A percentile compares a stretch with the other conserved stretches of the same genome.
These are phyloP conservation scores for Acronicta psi DNA, from an alignment of 2,888 invertebrate species.

Conservation along the genomic window DNA sequence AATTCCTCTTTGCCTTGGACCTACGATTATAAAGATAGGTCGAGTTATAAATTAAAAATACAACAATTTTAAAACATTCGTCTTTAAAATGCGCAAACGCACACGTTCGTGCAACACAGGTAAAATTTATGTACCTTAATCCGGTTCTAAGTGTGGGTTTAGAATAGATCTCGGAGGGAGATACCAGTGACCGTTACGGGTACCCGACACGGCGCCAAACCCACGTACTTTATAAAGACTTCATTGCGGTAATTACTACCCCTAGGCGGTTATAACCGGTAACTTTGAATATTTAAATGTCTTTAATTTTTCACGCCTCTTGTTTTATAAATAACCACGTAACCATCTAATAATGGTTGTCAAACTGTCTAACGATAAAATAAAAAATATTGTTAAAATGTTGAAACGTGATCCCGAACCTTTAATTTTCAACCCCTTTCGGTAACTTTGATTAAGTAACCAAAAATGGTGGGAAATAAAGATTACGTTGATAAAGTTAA, in stretches of 20 bases:
- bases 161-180: slow-evolving; percentile 31
- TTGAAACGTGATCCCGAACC: neutral
- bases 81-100: slow-evolving; percentile 11
- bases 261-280: slow-evolving; percentile 46
- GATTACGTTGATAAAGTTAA: too few species aligned
- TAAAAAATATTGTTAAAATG: neutral
- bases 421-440: too few species aligned
- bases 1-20: too few species aligned
- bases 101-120: slow-evolving; percentile 7
- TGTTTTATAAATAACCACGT: slow-evolving; percentile 22
- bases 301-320: slow-evolving; percentile 20
- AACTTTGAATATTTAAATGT: slow-evolving; percentile 28
- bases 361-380: slow-evolving; percentile 3
- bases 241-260: slow-evolving; percentile 65
- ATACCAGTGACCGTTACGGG: slow-evolving; percentile 43
- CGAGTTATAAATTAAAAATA: neutral
- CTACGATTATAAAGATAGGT: neutral
- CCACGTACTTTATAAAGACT: slow-evolving; percentile 65
- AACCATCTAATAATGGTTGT: slow-evolving; percentile 13
- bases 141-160: slow-evolving; percentile 34
- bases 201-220: slow-evolving; percentile 46
- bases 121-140: slow-evolving; percentile 21
- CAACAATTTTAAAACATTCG: neutral
- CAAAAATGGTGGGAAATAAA: too few species aligned
- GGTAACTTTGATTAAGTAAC: too few species aligned